Percentiles rank a stretch among this genome's conserved stretches.
phyloP scores from a whole-genome alignment of 2,888 invertebrate species.

The Sphaerophoria taeniata region DNA sequence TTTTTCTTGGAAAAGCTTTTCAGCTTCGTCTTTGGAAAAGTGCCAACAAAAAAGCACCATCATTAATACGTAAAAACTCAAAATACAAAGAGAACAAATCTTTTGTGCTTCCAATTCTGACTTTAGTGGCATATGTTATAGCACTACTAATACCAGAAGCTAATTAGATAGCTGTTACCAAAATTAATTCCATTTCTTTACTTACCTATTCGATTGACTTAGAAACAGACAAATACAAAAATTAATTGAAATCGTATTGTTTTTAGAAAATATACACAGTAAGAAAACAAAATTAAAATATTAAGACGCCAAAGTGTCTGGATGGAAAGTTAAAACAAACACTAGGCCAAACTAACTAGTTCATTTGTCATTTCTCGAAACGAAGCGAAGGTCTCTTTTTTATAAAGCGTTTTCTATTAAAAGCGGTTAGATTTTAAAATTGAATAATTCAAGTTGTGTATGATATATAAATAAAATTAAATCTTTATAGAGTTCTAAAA shows the following conservation, averaged over 20 bases:
- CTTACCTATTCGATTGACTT: too few species aligned
- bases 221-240: background rate
- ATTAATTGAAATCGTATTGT: background rate
- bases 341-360: background rate
- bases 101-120: conserved; percentile 29
- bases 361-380: too few species aligned
- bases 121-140: background rate
- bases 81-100: conserved; percentile 2
- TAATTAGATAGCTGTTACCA: too few species aligned
- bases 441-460: too few species aligned
- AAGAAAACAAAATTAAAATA: background rate
- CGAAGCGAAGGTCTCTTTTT: too few species aligned
- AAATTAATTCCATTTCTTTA: too few species aligned
- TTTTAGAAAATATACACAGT: background rate
- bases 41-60: conserved; percentile 29
- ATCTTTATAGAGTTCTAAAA: too few species aligned
- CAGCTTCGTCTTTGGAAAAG: conserved; percentile 44
- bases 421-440: too few species aligned
- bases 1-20: conserved; percentile 49
- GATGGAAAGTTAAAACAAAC: background rate
- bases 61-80: conserved; percentile 28
- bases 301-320: conserved; percentile 29
- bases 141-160: background rate
- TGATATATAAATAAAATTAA: too few species aligned
- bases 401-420: too few species aligned